Conservation (phyloP, 1,140 invertebrate species). For the Calliphora vicina region DNA sequence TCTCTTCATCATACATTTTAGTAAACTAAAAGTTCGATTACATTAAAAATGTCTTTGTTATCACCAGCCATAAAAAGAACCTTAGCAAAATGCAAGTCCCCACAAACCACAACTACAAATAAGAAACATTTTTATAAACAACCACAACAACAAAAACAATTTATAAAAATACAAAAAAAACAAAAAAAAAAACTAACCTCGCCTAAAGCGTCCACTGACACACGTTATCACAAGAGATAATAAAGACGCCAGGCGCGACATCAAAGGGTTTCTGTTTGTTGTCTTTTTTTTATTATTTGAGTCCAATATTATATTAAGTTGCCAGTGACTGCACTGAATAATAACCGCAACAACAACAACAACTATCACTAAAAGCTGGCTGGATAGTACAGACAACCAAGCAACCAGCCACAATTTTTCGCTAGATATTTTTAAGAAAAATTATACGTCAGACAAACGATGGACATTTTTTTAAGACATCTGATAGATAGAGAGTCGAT, state of each 20-base stretch:
- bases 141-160: neutral
- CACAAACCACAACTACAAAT: neutral
- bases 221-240: constrained; percentile 34
- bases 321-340: neutral
- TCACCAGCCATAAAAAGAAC: neutral
- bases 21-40: constrained; percentile 10
- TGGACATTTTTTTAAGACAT: neutral
- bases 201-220: constrained; percentile 31
- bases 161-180: too few species aligned
- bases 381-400: neutral
- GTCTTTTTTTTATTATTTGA: neutral
- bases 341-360: neutral
- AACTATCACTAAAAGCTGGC: neutral
- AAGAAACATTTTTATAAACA: neutral
- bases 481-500: neutral
- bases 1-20: neutral
- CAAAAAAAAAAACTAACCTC: constrained; percentile 5
- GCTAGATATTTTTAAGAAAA: neutral
- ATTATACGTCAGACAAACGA: neutral
- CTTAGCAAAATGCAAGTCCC: constrained; percentile 2
- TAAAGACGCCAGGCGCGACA: constrained; percentile 36
- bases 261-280: constrained; percentile 30
- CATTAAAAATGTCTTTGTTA: neutral
- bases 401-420: neutral
- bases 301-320: constrained; percentile 16